Evolutionary conservation across 2,113 vertebrate genomes (phyloP).

Genomic region (Eurypyga helias): DNA sequence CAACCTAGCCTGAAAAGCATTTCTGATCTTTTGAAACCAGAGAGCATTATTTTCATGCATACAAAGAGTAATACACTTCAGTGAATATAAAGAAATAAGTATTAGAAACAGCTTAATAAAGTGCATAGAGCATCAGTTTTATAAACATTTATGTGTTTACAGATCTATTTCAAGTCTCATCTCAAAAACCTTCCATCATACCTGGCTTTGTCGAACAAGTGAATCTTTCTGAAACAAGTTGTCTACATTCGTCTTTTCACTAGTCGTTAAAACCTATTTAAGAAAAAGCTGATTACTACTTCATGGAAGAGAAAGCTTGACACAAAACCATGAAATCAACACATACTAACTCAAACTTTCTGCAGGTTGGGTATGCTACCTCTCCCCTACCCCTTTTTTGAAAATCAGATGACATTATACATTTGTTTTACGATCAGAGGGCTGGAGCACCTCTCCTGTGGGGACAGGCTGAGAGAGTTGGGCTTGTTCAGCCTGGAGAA

Average conservation of each 20-base stretch:
- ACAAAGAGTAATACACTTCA: not conserved
- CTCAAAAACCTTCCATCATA: conserved; percentile 50
- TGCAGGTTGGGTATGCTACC: not conserved
- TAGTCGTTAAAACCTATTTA: conserved; percentile 85
- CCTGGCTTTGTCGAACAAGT: conserved; percentile 94
- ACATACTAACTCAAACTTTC: not conserved
- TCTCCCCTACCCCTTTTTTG: not conserved
- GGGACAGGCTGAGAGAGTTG: too few relatives aligned
- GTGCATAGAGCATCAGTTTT: not conserved
- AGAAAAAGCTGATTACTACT: not conserved
- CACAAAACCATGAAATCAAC: not conserved
- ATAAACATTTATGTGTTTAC: not conserved
- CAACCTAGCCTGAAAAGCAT: not conserved
- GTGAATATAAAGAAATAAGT: not conserved
- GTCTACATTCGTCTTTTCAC: conserved; percentile 90
- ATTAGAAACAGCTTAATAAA: not conserved
- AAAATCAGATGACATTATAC: not conserved
- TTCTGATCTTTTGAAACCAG: not conserved
- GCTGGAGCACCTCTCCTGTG: too few relatives aligned
- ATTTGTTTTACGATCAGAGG: not conserved
- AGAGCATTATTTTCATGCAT: not conserved
- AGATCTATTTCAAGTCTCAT: not conserved
- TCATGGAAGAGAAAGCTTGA: not conserved
- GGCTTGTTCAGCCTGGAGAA: too few relatives aligned
- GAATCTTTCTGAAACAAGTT: conserved; percentile 92